phyloP scores from a whole-genome alignment of 2,113 vertebrate species.

The Hystrix cristata region DNA sequence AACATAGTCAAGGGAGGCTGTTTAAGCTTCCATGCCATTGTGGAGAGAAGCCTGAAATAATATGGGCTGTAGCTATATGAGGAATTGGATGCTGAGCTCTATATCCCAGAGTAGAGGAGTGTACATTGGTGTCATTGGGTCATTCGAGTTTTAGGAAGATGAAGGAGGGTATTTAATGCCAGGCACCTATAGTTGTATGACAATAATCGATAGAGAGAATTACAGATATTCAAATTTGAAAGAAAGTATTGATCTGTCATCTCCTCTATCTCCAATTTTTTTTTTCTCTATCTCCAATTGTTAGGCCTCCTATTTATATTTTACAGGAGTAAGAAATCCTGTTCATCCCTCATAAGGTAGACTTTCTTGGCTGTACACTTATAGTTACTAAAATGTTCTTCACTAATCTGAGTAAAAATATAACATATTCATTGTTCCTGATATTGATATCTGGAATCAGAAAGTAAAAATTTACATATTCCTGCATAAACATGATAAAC shows the following conservation, averaged over 20 bases:
- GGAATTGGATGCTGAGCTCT: background rate
- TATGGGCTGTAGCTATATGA: background rate
- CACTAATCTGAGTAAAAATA: constrained; percentile 10
- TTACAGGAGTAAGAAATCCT: background rate
- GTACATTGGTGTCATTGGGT: background rate
- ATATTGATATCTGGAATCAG: background rate
- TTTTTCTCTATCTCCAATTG: background rate
- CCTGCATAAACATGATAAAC: background rate
- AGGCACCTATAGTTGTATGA: background rate
- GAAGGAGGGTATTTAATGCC: background rate
- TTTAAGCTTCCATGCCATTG: background rate
- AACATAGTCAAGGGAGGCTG: background rate
- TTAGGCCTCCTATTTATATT: background rate
- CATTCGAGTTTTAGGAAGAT: background rate
- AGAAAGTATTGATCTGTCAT: background rate
- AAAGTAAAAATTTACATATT: constrained; percentile 6
- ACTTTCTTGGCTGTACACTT: background rate
- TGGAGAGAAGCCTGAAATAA: background rate
- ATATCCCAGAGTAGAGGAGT: background rate
- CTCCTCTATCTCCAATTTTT: background rate
- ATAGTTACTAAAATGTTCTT: background rate
- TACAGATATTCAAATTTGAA: background rate
- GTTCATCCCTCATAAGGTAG: background rate
- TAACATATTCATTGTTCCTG: background rate
- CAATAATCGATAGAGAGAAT: background rate